Percentiles rank a stretch among this genome's conserved stretches.
These are phyloP conservation scores for Xanthia icteritia DNA, from an alignment of 2,888 invertebrate species.

Conservation along the genomic window DNA sequence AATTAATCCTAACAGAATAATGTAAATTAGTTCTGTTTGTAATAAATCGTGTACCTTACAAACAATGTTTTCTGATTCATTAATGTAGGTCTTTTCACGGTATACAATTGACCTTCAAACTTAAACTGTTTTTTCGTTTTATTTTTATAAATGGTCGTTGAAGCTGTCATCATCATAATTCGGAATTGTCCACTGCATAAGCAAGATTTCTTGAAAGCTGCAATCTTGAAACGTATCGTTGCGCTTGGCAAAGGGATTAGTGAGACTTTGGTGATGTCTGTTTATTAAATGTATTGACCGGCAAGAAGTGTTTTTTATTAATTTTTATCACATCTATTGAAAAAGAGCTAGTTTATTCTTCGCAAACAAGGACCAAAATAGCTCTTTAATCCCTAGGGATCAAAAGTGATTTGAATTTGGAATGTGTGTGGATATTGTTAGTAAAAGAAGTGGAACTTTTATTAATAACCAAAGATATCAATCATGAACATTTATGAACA, in stretches of 20 bases:
- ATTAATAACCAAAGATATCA: too few relatives aligned
- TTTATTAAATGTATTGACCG: not conserved
- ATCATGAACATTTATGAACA: too few relatives aligned
- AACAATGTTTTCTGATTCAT: conserved; percentile 10
- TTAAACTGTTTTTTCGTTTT: conserved; percentile 3
- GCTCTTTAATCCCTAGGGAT: too few relatives aligned
- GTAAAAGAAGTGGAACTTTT: too few relatives aligned
- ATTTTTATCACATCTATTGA: too few relatives aligned
- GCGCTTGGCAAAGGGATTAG: not conserved
- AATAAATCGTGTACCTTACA: conserved; percentile 33
- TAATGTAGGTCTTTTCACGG: not conserved
- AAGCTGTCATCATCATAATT: not conserved
- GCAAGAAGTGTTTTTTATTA: not conserved
- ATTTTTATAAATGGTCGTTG: not conserved
- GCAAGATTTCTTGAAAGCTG: not conserved
- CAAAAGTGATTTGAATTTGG: too few relatives aligned
- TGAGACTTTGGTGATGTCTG: not conserved
- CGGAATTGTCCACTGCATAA: not conserved
- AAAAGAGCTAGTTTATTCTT: too few relatives aligned
- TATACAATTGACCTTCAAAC: not conserved
- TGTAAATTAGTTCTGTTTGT: conserved; percentile 22
- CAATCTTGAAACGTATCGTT: not conserved
- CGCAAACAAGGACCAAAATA: too few relatives aligned
- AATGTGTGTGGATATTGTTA: too few relatives aligned
- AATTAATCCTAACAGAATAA: conserved; percentile 19